Percentiles rank a stretch among this genome's conserved stretches.
Evolutionary conservation across 2,888 invertebrate species (phyloP).

Genomic region (Syrista parreyssii): DNA sequence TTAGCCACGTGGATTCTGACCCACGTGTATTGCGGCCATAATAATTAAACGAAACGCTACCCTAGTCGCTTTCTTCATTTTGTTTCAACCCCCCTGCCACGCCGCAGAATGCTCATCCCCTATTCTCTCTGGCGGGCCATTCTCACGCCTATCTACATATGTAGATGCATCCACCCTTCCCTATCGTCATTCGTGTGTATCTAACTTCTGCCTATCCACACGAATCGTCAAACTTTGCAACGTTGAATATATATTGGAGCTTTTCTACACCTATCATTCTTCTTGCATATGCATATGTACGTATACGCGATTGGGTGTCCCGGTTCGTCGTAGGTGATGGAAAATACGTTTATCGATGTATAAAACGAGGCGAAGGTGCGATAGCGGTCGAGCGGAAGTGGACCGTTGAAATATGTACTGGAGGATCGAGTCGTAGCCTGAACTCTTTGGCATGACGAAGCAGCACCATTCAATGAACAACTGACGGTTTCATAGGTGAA

Average conservation of each 20-base stretch:
- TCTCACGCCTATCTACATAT: background rate
- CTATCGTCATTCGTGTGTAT: background rate
- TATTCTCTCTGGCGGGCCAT: background rate
- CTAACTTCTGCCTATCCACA: background rate
- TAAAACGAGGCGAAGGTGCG: constrained; percentile 45
- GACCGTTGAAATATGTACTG: constrained; percentile 42
- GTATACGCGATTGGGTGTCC: background rate
- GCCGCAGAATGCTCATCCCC: background rate
- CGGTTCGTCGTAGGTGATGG: constrained; percentile 9
- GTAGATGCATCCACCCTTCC: background rate
- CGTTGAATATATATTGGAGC: background rate
- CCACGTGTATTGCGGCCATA: background rate
- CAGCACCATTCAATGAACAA: background rate
- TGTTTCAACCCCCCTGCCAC: background rate
- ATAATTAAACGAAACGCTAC: background rate
- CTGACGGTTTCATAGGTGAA: background rate
- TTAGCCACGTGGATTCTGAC: background rate
- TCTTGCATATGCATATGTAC: background rate
- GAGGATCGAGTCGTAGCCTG: background rate
- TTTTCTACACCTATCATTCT: background rate
- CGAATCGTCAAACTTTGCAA: background rate
- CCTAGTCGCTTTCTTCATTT: background rate
- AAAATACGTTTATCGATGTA: constrained; percentile 56
- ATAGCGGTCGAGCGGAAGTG: constrained; percentile 38
- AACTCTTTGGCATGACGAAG: background rate